These are phyloP conservation scores for Erebia aethiops DNA, from an alignment of 2,888 invertebrate genomes.

Conservation along the genomic window DNA sequence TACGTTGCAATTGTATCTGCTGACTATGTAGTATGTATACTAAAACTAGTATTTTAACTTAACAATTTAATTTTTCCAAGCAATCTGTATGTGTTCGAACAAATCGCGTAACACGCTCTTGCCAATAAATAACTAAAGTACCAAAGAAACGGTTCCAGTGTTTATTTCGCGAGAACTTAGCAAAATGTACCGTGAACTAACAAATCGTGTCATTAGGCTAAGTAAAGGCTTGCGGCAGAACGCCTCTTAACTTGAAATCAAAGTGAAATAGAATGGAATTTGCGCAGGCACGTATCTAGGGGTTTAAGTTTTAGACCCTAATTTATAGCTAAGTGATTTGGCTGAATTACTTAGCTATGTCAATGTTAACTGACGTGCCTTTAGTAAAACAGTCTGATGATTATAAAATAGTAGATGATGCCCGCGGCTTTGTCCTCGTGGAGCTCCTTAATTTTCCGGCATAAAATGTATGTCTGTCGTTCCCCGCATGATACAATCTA, in stretches of 20 bases:
- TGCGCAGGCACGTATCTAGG: conserved; percentile 18
- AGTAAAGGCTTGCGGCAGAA: conserved; percentile 33
- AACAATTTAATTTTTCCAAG: too few relatives aligned
- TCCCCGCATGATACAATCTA: too few relatives aligned
- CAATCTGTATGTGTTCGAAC: not conserved
- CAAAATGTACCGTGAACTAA: conserved; percentile 28
- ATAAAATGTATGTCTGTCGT: too few relatives aligned
- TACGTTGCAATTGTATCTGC: too few relatives aligned
- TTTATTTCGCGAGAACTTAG: conserved; percentile 18
- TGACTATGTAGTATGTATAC: too few relatives aligned
- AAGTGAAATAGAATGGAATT: conserved; percentile 27
- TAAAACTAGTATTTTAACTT: too few relatives aligned
- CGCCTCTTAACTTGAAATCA: conserved; percentile 34
- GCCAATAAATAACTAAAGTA: not conserved
- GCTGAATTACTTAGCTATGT: not conserved
- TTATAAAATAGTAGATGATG: too few relatives aligned
- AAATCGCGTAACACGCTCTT: not conserved
- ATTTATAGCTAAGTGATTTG: not conserved
- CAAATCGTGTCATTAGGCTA: conserved; percentile 37
- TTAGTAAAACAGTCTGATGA: too few relatives aligned
- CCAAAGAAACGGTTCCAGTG: conserved; percentile 17
- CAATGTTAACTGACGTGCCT: too few relatives aligned
- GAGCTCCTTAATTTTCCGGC: too few relatives aligned
- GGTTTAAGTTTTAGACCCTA: not conserved
- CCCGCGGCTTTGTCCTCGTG: too few relatives aligned